Conservation (phyloP, 2,113 vertebrate genomes). For the Clupea harengus region DNA sequence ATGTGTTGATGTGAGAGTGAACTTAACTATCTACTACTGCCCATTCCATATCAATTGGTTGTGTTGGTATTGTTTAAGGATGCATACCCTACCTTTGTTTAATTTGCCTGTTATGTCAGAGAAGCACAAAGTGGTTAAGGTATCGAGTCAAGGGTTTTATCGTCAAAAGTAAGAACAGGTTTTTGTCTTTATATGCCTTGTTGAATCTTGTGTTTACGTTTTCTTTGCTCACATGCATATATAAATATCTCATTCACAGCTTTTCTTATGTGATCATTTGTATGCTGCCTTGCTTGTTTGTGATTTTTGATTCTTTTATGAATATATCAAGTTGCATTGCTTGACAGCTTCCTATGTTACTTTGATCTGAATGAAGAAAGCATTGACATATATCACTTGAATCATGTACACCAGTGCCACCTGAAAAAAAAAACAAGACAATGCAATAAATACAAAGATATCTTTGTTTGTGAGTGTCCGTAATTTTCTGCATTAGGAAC, state of each 20-base stretch:
- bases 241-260: neutral
- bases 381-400: conserved; percentile 3
- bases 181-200: conserved; percentile 5
- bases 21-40: neutral
- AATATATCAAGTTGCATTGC: conserved; percentile 6
- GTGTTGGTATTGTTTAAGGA: neutral
- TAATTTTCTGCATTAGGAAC: neutral
- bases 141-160: neutral
- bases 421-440: neutral
- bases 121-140: neutral
- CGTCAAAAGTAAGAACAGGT: neutral
- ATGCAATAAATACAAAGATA: conserved; percentile 33
- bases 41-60: neutral
- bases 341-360: neutral
- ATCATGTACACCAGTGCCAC: conserved; percentile 13
- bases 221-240: neutral
- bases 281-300: neutral
- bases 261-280: conserved; percentile 9
- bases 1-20: neutral
- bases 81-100: neutral
- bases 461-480: neutral
- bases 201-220: neutral
- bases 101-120: neutral
- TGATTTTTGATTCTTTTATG: neutral
- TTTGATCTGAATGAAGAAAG: neutral